Evolutionary conservation across 2,797 vertebrate genomes (phyloP).

Genomic region (Pristis pectinata): DNA sequence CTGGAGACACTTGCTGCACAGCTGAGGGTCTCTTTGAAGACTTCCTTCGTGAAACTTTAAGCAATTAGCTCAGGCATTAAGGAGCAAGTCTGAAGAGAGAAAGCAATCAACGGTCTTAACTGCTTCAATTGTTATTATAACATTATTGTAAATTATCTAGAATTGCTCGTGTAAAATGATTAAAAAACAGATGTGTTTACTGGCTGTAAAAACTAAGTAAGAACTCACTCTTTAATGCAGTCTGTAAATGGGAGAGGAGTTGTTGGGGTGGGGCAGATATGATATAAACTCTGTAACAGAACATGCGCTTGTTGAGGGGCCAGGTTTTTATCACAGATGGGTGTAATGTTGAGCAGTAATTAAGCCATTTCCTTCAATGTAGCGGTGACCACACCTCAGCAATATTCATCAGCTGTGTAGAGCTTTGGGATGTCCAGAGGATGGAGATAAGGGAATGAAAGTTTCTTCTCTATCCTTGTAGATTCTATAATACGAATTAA

Average conservation of each 20-base stretch:
- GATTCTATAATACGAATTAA: not conserved
- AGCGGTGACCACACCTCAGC: not conserved
- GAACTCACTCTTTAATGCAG: not conserved
- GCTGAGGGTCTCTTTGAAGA: not conserved
- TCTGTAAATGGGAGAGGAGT: not conserved
- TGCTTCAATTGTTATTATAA: not conserved
- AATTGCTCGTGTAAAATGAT: conserved; percentile 4
- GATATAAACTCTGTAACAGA: not conserved
- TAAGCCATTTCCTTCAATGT: not conserved
- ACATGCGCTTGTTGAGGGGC: not conserved
- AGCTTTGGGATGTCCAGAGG: not conserved
- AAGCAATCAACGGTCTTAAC: not conserved
- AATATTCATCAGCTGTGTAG: not conserved
- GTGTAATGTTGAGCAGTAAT: not conserved
- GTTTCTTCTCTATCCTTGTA: not conserved
- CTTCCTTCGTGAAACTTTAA: not conserved
- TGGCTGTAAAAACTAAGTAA: not conserved
- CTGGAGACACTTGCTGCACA: not conserved
- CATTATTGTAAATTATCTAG: not conserved
- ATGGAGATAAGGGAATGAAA: not conserved
- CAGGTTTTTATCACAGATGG: not conserved
- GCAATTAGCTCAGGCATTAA: not conserved
- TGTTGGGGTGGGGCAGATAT: not conserved
- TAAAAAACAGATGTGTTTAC: not conserved
- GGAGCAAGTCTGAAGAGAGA: not conserved